A percentile compares a stretch with the other conserved stretches of the same genome.
Conservation (phyloP, 1,140 invertebrate genomes). For the Calycopis cecrops region DNA sequence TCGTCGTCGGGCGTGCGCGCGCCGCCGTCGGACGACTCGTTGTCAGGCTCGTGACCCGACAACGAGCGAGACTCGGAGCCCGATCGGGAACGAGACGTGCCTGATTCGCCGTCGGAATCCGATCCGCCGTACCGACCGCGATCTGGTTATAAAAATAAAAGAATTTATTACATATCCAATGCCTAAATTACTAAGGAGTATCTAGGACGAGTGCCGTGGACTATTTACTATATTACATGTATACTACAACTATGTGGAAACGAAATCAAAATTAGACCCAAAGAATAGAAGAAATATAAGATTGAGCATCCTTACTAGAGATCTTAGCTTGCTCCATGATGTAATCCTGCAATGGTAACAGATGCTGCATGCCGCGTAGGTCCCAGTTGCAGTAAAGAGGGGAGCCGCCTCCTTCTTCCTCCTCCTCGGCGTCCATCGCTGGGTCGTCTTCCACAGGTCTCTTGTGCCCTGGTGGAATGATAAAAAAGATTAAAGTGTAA, state of each 20-base stretch:
- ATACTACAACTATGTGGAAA: too few relatives aligned
- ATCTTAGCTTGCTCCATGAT: conserved; percentile 90
- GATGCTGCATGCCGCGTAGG: conserved; percentile 79
- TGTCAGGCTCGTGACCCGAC: conserved; percentile 80
- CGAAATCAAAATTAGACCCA: too few relatives aligned
- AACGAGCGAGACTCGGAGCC: conserved; percentile 70
- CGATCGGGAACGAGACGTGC: conserved; percentile 53
- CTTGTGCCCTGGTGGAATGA: conserved; percentile 42
- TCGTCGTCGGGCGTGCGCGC: conserved; percentile 78
- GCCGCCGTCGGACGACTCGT: conserved; percentile 81
- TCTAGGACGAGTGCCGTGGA: too few relatives aligned
- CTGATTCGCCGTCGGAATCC: conserved; percentile 74
- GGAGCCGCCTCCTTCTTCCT: conserved; percentile 77
- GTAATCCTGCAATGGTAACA: conserved; percentile 90
- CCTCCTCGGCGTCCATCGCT: conserved; percentile 52
- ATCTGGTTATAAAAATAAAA: conserved; percentile 28
- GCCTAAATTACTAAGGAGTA: too few relatives aligned
- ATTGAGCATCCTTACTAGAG: conserved; percentile 73
- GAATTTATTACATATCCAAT: conserved; percentile 4
- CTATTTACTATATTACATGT: too few relatives aligned
- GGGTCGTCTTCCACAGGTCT: conserved; percentile 45
- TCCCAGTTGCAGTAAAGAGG: conserved; percentile 85
- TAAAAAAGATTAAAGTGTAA: too few relatives aligned
- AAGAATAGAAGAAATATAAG: neutral
- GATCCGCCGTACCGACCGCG: conserved; percentile 49